These are phyloP conservation scores for Cynopterus brachyotis DNA, from an alignment of 2,113 vertebrate species.

Conservation along the genomic window DNA sequence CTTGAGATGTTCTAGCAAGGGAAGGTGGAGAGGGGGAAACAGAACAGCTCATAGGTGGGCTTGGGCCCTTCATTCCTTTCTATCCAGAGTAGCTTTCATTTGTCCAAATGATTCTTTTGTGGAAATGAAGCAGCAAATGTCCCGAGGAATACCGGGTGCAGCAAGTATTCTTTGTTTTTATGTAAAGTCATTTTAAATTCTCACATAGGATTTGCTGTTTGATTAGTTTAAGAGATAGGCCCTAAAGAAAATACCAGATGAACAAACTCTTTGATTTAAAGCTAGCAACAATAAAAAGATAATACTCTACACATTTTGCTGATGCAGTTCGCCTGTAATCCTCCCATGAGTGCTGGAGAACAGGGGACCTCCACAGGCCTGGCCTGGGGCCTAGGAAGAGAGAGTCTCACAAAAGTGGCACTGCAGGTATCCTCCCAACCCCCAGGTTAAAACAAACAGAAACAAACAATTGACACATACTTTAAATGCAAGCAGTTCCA, in stretches of 20 bases:
- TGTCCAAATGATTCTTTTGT: background rate
- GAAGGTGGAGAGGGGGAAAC: background rate
- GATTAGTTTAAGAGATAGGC: background rate
- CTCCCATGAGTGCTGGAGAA: too few species aligned
- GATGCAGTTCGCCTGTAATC: too few species aligned
- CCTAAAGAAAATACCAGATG: background rate
- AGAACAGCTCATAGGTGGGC: background rate
- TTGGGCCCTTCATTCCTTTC: background rate
- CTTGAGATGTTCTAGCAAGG: background rate
- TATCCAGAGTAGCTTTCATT: background rate
- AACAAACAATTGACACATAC: background rate
- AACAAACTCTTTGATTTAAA: background rate
- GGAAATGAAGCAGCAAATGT: background rate
- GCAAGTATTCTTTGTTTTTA: background rate
- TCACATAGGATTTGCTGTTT: background rate
- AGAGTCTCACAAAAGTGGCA: background rate
- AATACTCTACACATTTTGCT: background rate
- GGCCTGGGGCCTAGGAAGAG: background rate
- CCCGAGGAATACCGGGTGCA: background rate
- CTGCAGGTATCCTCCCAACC: rapidly evolving
- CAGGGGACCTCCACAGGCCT: background rate
- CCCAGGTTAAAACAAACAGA: background rate
- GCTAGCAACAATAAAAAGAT: background rate
- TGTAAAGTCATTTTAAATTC: background rate
- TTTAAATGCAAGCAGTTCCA: background rate